Evolutionary conservation across 1,140 invertebrate genomes (phyloP).

Genomic region (Maniola jurtina): DNA sequence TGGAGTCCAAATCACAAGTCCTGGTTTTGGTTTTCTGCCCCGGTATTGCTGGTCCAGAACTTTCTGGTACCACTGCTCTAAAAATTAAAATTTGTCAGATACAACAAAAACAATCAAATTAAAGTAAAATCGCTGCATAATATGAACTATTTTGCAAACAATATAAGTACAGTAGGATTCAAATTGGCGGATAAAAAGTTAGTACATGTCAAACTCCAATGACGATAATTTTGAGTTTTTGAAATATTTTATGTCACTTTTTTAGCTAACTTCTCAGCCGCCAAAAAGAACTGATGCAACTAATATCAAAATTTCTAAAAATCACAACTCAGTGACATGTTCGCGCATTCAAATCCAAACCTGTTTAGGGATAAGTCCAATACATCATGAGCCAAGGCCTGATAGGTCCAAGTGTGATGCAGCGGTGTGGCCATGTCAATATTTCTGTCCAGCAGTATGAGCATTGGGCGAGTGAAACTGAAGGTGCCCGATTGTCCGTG

Average conservation of each 20-base stretch:
- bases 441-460: constrained; percentile 96
- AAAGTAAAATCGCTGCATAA: too few relatives aligned
- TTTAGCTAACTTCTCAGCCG: too few relatives aligned
- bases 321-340: too few relatives aligned
- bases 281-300: too few relatives aligned
- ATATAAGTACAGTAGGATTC: too few relatives aligned
- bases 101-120: constrained; percentile 10
- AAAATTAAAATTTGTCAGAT: constrained; percentile 23
- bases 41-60: constrained; percentile 69
- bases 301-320: too few relatives aligned
- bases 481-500: constrained; percentile 87
- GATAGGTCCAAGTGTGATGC: constrained; percentile 99
- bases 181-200: too few relatives aligned
- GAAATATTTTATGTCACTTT: too few relatives aligned
- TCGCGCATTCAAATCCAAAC: constrained; percentile 42
- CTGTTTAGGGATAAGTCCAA: constrained; percentile 93
- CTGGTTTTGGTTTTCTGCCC: constrained; percentile 87
- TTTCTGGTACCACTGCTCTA: constrained; percentile 72
- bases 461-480: constrained; percentile 95
- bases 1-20: constrained; percentile 93
- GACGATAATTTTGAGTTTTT: too few relatives aligned
- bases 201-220: too few relatives aligned
- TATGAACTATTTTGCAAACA: too few relatives aligned
- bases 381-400: constrained; percentile 97
- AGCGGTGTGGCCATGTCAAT: constrained; percentile 98